phyloP scores from a whole-genome alignment of 1,140 invertebrate species.

The Hormaphis cornu region DNA sequence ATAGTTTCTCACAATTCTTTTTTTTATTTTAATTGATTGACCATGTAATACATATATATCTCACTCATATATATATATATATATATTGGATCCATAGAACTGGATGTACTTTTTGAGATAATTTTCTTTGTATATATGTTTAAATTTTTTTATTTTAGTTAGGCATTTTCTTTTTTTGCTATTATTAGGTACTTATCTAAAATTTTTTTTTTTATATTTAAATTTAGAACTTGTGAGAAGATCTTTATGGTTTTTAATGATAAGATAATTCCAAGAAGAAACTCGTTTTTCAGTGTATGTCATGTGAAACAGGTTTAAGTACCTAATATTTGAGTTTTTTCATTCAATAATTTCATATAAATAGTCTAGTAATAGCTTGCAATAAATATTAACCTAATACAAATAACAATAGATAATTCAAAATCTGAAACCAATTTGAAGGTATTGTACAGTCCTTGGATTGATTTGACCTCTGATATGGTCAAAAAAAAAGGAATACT shows the following conservation, averaged over 20 bases:
- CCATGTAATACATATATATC: too few species aligned
- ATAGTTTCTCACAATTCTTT: too few species aligned
- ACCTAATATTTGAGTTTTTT: neutral
- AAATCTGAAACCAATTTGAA: conserved; percentile 27
- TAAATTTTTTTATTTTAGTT: too few species aligned
- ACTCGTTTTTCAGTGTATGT: neutral
- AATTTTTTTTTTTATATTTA: too few species aligned
- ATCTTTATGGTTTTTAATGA: neutral
- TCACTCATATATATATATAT: too few species aligned
- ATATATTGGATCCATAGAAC: too few species aligned
- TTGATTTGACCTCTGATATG: conserved; percentile 3
- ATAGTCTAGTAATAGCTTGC: neutral
- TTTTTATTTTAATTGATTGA: too few species aligned
- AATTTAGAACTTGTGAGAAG: too few species aligned
- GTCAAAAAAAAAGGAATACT: neutral
- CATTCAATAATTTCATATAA: conserved; percentile 8
- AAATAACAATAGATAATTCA: conserved; percentile 10
- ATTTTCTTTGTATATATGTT: too few species aligned
- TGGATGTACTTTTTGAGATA: too few species aligned
- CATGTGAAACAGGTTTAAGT: conserved; percentile 11
- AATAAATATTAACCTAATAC: neutral
- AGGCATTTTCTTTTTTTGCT: too few species aligned
- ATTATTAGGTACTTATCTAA: too few species aligned
- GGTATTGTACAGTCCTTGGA: conserved; percentile 12
- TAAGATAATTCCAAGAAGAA: neutral